Base-by-base conservation (phyloP, 2,113 vertebrate genomes). In the Pelobates fuscus region DNA sequence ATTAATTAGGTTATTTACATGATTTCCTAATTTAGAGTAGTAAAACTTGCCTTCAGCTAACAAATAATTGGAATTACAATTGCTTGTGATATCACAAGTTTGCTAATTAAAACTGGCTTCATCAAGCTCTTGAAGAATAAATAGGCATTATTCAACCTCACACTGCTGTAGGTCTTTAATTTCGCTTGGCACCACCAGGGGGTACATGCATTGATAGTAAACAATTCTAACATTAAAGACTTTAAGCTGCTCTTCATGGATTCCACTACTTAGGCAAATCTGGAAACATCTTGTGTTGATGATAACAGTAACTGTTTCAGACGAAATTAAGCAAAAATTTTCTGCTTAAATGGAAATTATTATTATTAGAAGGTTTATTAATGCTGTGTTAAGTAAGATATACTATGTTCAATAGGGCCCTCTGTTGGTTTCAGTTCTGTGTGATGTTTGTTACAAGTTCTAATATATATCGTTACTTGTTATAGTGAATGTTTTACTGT, bases 1-100 rank as follows among this genome's bases (percentile, higher is more conserved):
- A 92, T 91, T 91, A 91, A 93, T 92, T 91, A 90, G 88, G 80
- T 87, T 89, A 91, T 92, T 91, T 89, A 89, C 88, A 92, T 89
- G 86, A 90, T 89, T 91, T 88, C 84, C 86, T 85, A 87, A 89
- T 85, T 88, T 86, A 82, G 79, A 89, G 84, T 71, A 87, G 80
- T 77, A 81, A 85, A 89, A 90, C 69, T 88, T 90, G 89, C 91
- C 88, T 88, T 87, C 70, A 91, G 91, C 90, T 85, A 90, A 73
- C 83, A 89, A 90, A 91, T 92, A 92, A 90, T 91, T 92, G 85
- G 83, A 90, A 88, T 87, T 89, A 89, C 86, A 89, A 89, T 87
- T 89, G 87, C 86, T 85, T 73, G 78, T 87, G 80, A 86, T 89
- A 87, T 89, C 88, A 87, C 85, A 89, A 87, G 82, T 85, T 82